phyloP scores from a whole-genome alignment of 1,140 invertebrate species.

The Aricia agestis region DNA sequence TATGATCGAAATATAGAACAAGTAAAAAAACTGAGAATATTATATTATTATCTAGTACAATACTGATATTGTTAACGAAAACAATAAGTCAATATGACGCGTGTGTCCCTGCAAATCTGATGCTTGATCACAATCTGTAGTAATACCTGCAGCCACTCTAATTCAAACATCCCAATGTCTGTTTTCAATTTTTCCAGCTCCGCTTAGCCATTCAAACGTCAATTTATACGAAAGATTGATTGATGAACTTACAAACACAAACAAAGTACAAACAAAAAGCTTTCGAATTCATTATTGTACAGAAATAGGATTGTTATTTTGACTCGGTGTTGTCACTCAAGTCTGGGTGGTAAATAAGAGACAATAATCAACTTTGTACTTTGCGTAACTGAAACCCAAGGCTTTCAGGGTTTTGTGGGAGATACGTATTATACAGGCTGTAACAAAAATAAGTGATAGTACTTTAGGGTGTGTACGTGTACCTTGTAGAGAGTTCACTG shows the following conservation, averaged over 20 bases:
- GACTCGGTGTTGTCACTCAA: neutral
- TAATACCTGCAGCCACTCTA: no score
- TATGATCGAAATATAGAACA: no score
- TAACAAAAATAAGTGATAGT: no score
- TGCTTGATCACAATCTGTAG: no score
- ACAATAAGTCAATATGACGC: no score
- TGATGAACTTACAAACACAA: neutral
- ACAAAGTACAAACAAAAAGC: neutral
- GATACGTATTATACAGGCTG: no score
- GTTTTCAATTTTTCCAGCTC: neutral
- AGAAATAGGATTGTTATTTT: neutral
- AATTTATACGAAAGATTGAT: neutral
- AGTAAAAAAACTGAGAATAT: no score
- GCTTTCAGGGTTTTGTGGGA: neutral
- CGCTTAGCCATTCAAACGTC: neutral
- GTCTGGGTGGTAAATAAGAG: neutral
- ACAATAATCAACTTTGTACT: neutral
- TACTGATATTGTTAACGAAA: no score
- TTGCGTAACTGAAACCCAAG: neutral
- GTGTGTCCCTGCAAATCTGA: no score
- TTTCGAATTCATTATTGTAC: neutral
- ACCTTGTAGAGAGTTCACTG: no score
- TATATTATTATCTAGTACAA: no score
- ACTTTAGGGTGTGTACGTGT: no score
- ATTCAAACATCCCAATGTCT: neutral